Evolutionary conservation across 2,888 invertebrate genomes (phyloP), one percentile per base, ranked within the genome.

Genomic region (Macaria liturata): DNA sequence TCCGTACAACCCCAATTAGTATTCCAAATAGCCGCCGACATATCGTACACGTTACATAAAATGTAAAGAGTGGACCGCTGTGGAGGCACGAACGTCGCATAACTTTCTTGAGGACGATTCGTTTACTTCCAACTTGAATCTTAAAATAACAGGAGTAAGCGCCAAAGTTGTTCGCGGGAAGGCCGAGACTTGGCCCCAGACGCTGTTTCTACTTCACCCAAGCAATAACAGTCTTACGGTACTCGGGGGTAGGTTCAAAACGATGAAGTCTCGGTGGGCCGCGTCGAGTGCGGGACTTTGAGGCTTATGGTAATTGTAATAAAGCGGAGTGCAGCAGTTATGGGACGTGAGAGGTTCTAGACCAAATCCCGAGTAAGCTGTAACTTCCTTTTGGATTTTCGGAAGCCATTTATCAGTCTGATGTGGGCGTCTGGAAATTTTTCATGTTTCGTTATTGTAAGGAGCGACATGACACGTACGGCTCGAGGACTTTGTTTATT

Each of bases 361-460:
- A 91, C 91, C 89, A 92, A 92, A 92, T 92, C 92, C 92, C 90
- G 82, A 89, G 87, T 92, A 92, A 92, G 92, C 92, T 92, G 91
- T 92, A 91, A 92, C 92, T 92, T 92, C 92, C 92, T 92, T 92
- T 92, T 91, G 92, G 92, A 92, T 92, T 92, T 92, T 92, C 91
- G 92, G 92, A 92, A 92, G 92, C 91, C 92, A 92, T 92, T 92
- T 92, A 92, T 92, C 92, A 92, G 92, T 91, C 90, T 91, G 91
- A 91, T 91, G 91, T 86, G 88, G 79, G 89, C 87, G 91, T 89
- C 91, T 91, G 89, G 89, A 91, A 89, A 91, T 91, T 91, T 91
- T 91, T 91, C 91, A 91, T 92, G 92, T 92, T 91, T 91, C 89
- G 90, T 92, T 91, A 91, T 90, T 91, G 89, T 86, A 83, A 74